Conservation (phyloP, 2,797 vertebrate genomes). For the Gymnothorax javanicus region DNA sequence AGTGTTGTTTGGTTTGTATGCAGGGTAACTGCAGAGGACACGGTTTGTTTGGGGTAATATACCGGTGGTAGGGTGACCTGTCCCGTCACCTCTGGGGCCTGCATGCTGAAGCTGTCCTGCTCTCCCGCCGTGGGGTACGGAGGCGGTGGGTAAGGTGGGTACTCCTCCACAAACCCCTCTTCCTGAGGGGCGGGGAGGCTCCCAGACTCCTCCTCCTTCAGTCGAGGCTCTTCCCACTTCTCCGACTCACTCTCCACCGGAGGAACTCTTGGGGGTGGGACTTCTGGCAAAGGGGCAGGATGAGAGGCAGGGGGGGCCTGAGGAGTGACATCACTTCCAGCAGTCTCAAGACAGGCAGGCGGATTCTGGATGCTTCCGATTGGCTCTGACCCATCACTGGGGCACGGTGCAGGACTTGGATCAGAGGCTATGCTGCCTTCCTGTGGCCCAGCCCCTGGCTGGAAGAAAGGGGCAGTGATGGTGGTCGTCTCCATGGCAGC, state of each 20-base stretch:
- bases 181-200: constrained; percentile 58
- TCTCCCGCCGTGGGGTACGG: constrained; percentile 92
- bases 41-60: constrained; percentile 52
- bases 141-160: constrained; percentile 93
- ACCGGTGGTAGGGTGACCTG: constrained; percentile 90
- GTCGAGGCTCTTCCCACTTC: constrained; percentile 57
- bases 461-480: constrained; percentile 65
- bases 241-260: constrained; percentile 58
- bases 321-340: constrained; percentile 63
- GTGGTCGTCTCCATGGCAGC: constrained; percentile 89
- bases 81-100: constrained; percentile 90
- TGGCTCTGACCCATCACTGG: not conserved
- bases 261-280: constrained; percentile 46
- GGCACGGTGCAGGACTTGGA: not conserved
- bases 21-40: too few relatives aligned
- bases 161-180: constrained; percentile 88
- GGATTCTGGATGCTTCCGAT: constrained; percentile 64
- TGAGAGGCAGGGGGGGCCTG: constrained; percentile 64
- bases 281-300: constrained; percentile 75
- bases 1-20: too few relatives aligned
- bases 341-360: constrained; percentile 28
- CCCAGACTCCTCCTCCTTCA: constrained; percentile 57
- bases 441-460: constrained; percentile 62
- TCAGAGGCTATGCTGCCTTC: constrained; percentile 39
- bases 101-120: constrained; percentile 84